phyloP scores from a whole-genome alignment of 2,113 vertebrate genomes.

The Albula glossodonta region DNA sequence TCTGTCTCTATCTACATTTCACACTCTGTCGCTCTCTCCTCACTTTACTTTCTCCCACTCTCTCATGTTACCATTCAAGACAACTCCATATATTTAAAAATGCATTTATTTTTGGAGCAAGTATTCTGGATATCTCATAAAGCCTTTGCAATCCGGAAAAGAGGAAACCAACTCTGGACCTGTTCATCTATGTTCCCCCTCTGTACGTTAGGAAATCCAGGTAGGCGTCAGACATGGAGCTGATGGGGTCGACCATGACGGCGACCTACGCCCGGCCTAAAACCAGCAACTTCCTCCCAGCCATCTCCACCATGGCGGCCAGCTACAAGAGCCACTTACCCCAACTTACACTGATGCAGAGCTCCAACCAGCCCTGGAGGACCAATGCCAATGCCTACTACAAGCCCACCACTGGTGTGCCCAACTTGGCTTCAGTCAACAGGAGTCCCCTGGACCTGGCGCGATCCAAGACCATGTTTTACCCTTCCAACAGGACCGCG shows the following conservation, averaged over 20 bases:
- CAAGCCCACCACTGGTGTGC: constrained; percentile 62
- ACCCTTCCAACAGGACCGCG: constrained; percentile 75
- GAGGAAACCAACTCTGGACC: too few relatives aligned
- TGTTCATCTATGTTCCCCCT: too few relatives aligned
- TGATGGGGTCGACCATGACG: constrained; percentile 73
- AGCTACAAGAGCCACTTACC: constrained; percentile 77
- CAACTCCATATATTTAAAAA: too few relatives aligned
- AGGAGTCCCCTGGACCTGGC: constrained; percentile 64
- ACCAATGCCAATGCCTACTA: constrained; percentile 75
- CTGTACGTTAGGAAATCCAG: neutral
- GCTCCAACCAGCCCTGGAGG: constrained; percentile 76
- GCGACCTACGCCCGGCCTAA: constrained; percentile 74
- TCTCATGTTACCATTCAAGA: too few relatives aligned
- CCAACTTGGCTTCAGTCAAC: constrained; percentile 62
- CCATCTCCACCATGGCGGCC: constrained; percentile 78
- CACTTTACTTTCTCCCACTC: too few relatives aligned
- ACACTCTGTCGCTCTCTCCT: too few relatives aligned
- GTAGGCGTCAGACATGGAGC: constrained; percentile 71
- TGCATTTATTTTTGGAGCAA: too few relatives aligned
- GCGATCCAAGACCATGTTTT: constrained; percentile 74
- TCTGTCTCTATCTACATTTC: too few relatives aligned
- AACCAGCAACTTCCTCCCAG: constrained; percentile 78
- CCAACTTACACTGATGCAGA: constrained; percentile 61
- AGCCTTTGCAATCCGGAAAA: too few relatives aligned
- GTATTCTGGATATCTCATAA: too few relatives aligned